These are phyloP conservation scores for Cercopithecus diana DNA, from an alignment of 2,797 vertebrate species.

Conservation along the genomic window DNA sequence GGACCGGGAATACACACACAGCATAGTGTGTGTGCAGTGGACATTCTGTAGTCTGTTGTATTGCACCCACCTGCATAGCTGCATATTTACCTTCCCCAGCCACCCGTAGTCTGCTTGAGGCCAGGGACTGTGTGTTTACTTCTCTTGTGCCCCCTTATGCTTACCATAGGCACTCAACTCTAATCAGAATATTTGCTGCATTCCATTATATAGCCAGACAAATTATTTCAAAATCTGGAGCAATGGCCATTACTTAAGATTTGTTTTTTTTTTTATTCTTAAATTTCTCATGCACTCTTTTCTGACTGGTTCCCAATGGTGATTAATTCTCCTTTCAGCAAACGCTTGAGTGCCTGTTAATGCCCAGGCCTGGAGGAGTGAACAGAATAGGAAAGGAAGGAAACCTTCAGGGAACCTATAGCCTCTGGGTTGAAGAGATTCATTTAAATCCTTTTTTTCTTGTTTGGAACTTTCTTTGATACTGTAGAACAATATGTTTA, in stretches of 20 bases:
- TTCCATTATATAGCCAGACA: background rate
- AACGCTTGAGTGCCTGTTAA: background rate
- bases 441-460: background rate
- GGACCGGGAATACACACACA: background rate
- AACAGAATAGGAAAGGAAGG: background rate
- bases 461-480: background rate
- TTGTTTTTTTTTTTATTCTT: constrained; percentile 6
- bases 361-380: background rate
- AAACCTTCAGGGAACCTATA: background rate
- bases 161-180: background rate
- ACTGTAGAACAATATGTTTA: background rate
- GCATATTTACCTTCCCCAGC: background rate
- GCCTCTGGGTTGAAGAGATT: background rate
- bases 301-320: background rate
- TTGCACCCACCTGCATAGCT: background rate
- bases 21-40: background rate
- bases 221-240: background rate
- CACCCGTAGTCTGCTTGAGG: background rate
- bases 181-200: background rate
- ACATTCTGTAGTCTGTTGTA: background rate
- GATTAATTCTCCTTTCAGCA: background rate
- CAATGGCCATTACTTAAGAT: background rate
- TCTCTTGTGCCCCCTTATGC: background rate
- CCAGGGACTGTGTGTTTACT: background rate
- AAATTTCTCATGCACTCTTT: background rate